Evolutionary conservation across 1,140 invertebrate species (phyloP).

Genomic region (Aphelenchoides avenae): DNA sequence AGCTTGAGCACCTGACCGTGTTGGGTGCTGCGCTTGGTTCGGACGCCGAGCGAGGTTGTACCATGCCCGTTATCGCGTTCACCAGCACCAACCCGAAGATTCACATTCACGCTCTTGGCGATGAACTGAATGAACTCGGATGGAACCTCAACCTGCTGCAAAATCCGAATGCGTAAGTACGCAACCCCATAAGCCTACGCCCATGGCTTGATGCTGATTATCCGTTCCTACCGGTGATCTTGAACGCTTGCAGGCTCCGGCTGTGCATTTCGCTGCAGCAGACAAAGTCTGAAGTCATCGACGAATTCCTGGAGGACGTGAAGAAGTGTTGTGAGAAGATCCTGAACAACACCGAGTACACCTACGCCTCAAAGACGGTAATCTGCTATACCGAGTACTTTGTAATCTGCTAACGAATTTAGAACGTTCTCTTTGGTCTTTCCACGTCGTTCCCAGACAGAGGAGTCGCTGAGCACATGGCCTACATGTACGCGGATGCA

Average conservation of each 20-base stretch:
- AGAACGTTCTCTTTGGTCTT: slow-evolving; percentile 38
- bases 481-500: slow-evolving; percentile 31
- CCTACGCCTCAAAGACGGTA: slow-evolving; percentile 39
- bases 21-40: slow-evolving; percentile 20
- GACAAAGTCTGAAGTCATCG: slow-evolving; percentile 28
- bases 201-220: too few species aligned
- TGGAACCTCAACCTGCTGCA: slow-evolving; percentile 40
- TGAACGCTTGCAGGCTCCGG: slow-evolving; percentile 18
- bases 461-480: slow-evolving; percentile 29
- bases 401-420: slow-evolving; percentile 5
- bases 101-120: slow-evolving; percentile 28
- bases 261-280: slow-evolving; percentile 37
- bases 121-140: slow-evolving; percentile 45
- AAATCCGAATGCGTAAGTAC: slow-evolving; percentile 32
- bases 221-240: too few species aligned
- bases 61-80: slow-evolving; percentile 36
- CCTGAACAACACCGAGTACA: slow-evolving; percentile 29
- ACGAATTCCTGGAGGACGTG: slow-evolving; percentile 38
- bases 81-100: slow-evolving; percentile 35
- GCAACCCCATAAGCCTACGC: too few species aligned
- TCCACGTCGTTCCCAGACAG: slow-evolving; percentile 38
- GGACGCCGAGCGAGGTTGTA: too few species aligned
- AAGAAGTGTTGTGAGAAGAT: slow-evolving; percentile 37
- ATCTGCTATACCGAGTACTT: slow-evolving; percentile 3
- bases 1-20: slow-evolving; percentile 29